Percentiles rank a stretch among this genome's conserved stretches.
phyloP scores from a whole-genome alignment of 2,888 invertebrate genomes.

The Chamaedrilus cognettii region DNA sequence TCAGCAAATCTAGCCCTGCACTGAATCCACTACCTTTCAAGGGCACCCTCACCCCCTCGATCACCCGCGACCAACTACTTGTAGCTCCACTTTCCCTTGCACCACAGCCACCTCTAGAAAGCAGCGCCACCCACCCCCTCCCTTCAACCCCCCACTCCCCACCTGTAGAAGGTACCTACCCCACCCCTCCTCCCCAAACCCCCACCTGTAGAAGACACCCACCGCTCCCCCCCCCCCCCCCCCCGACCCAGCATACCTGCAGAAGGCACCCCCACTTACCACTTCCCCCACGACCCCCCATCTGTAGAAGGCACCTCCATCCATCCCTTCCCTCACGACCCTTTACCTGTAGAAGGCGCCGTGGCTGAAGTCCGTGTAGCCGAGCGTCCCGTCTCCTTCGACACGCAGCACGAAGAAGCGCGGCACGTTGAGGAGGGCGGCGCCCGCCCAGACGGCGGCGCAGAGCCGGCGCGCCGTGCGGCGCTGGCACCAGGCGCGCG shows the following conservation, averaged over 20 bases:
- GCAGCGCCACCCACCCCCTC: too few species aligned
- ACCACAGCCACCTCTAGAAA: too few species aligned
- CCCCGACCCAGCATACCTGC: background rate
- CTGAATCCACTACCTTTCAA: too few species aligned
- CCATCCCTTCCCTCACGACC: too few species aligned
- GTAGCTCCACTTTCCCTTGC: too few species aligned
- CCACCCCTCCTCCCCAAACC: background rate
- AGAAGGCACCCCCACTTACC: background rate
- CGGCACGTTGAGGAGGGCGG: constrained; percentile 26
- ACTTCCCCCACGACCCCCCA: background rate
- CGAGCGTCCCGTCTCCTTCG: constrained; percentile 13
- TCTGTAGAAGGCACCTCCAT: background rate
- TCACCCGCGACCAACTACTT: too few species aligned
- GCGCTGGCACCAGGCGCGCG: constrained; percentile 26
- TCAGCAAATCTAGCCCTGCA: too few species aligned
- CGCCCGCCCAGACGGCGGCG: constrained; percentile 12
- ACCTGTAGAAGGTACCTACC: background rate
- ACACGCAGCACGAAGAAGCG: constrained; percentile 32
- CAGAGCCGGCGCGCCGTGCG: constrained; percentile 18
- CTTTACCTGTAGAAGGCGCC: constrained; percentile 22
- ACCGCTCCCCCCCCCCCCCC: background rate
- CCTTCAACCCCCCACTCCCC: background rate
- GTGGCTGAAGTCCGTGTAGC: constrained; percentile 24
- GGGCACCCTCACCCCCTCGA: too few species aligned
- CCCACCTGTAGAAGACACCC: background rate